Evolutionary conservation across 2,113 vertebrate species (phyloP), one percentile per base, ranked within the genome.

Genomic region (Excalfactoria chinensis): DNA sequence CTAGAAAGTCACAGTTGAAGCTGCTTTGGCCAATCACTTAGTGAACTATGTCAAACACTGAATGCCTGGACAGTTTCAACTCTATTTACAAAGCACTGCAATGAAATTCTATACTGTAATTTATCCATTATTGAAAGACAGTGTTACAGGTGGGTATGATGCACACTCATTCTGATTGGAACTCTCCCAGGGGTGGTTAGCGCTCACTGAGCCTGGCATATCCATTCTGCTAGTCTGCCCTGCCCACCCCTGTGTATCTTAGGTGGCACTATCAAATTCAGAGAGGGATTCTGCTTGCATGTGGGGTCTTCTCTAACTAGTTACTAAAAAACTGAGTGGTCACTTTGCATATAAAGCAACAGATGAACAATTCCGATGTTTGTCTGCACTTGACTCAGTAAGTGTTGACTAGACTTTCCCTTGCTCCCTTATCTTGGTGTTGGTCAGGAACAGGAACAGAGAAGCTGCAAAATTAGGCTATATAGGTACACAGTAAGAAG

Each of bases 31-130:
- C 83, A 60, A 80, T 96, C 93, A 96, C 94, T 91, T 95, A 96
- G 95, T 93, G 92, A 97, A 93, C 93, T 95, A 97, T 94, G 97
- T 98, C 96, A 97, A 98, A 98, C 96, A 96, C 71, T 96, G 90
- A 94, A 93, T 56, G 81, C 92, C 93, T 97, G 97, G 96, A 97
- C 81, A 83, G 79, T 96, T 97, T 97, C 95, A 96, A 88, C 85
- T 84, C 51, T 88, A 96, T 97, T 95, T 93, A 90, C 90, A 90
- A 89, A 96, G 75, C 84, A 85, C 82, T 89, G 95, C 94, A 97
- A 95, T 4, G 9, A 80, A 95, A 93, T 86, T 55, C 40, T 71
- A 67, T 78, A 79, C 84, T 95, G 72, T 79, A 48, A 79, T 95
- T 93, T 93, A 84, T 83, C 66, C 81, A 75, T 88, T 96, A 92